Evolutionary conservation across 2,888 invertebrate genomes (phyloP).

Genomic region (Melieria crassipennis): DNA sequence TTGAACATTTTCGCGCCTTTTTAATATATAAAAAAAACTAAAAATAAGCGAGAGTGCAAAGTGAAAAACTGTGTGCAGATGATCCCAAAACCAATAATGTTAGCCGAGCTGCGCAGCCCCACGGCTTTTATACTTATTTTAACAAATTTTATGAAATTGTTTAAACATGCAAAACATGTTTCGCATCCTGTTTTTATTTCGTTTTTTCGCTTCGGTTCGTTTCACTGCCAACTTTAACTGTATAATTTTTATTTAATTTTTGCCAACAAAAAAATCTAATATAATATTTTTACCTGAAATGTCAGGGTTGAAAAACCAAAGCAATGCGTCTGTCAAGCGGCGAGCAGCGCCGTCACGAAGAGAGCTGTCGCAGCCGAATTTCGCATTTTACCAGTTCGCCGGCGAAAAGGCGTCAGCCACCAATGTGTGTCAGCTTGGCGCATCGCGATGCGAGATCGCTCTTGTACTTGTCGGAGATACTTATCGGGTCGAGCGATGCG

Average conservation of each 20-base stretch:
- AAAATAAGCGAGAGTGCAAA: slow-evolving; percentile 33
- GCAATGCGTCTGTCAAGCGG: not conserved
- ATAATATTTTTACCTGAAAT: slow-evolving; percentile 46
- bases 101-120: slow-evolving; percentile 29
- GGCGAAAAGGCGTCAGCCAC: not conserved
- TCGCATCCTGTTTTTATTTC: slow-evolving; percentile 52
- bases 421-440: not conserved
- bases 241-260: slow-evolving; percentile 18
- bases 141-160: slow-evolving; percentile 31
- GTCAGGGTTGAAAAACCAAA: slow-evolving; percentile 53
- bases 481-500: no score
- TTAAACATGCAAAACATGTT: slow-evolving; percentile 63
- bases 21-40: slow-evolving; percentile 15
- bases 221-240: not conserved
- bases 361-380: not conserved
- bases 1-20: slow-evolving; percentile 50
- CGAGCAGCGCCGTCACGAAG: not conserved
- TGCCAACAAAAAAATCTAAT: slow-evolving; percentile 12
- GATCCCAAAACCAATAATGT: slow-evolving; percentile 47
- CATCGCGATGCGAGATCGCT: no score
- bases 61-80: slow-evolving; percentile 48
- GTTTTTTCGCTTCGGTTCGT: not conserved
- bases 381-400: no score
- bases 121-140: slow-evolving; percentile 54
- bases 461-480: no score